Evolutionary conservation across 2,113 vertebrate species (phyloP).

Genomic region (Oryzias javanicus): DNA sequence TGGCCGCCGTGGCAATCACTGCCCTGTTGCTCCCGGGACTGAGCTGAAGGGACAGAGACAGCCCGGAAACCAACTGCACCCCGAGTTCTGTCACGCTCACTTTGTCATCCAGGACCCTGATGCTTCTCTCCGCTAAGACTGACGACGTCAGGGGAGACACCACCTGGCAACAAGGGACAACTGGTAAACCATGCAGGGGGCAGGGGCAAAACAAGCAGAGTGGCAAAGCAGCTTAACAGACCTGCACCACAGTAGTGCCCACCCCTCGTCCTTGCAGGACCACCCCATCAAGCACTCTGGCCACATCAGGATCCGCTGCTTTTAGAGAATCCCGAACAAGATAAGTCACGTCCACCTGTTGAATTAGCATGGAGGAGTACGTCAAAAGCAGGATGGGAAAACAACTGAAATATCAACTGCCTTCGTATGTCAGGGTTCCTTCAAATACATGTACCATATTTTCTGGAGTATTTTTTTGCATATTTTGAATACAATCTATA

Average conservation of each 20-base stretch:
- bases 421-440: too few species aligned
- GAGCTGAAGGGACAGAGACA: slow-evolving; percentile 89
- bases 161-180: slow-evolving; percentile 76
- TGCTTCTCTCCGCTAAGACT: slow-evolving; percentile 87
- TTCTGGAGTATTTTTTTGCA: too few species aligned
- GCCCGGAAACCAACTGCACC: slow-evolving; percentile 88
- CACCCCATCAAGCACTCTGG: slow-evolving; percentile 78
- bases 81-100: slow-evolving; percentile 91
- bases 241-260: slow-evolving; percentile 89
- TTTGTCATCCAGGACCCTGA: slow-evolving; percentile 92
- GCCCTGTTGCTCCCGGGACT: slow-evolving; percentile 87
- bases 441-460: too few species aligned
- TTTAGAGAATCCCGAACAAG: slow-evolving; percentile 84
- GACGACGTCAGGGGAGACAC: slow-evolving; percentile 87
- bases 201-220: background rate
- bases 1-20: slow-evolving; percentile 84
- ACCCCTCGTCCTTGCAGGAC: slow-evolving; percentile 85
- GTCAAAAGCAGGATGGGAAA: too few species aligned
- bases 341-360: slow-evolving; percentile 84
- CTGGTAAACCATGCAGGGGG: background rate
- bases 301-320: slow-evolving; percentile 84
- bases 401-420: too few species aligned
- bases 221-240: slow-evolving; percentile 42
- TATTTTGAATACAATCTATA: too few species aligned
- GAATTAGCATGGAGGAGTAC: slow-evolving; percentile 4